Conservation (phyloP, 92 coral and sea anemone genomes). For the Palythoa caribaeorum region DNA sequence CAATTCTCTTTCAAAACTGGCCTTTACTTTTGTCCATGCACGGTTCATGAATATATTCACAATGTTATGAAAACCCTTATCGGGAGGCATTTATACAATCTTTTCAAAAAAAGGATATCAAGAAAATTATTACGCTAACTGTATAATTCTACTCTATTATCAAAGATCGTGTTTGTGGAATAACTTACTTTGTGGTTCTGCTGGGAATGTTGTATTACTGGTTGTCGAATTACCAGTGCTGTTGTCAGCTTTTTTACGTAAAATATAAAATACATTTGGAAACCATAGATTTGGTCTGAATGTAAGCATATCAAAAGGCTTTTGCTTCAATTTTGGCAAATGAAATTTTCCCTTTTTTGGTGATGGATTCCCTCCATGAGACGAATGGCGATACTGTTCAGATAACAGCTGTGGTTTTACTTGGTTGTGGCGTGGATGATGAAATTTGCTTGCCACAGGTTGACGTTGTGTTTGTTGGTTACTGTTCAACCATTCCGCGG, state of each 20-base stretch:
- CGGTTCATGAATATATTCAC: too few relatives aligned
- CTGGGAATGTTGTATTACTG: neutral
- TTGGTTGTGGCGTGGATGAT: too few relatives aligned
- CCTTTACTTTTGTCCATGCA: too few relatives aligned
- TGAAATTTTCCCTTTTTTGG: neutral
- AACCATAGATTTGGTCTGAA: neutral
- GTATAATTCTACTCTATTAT: too few relatives aligned
- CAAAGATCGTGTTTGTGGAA: too few relatives aligned
- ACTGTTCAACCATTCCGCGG: neutral
- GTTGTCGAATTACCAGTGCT: constrained; percentile 3
- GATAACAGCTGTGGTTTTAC: neutral
- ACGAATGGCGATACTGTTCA: neutral
- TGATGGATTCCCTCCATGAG: neutral
- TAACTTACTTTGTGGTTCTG: constrained; percentile 3
- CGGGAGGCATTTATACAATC: too few relatives aligned
- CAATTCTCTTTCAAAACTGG: too few relatives aligned
- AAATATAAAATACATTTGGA: neutral
- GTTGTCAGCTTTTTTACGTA: constrained; percentile 8
- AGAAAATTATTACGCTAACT: too few relatives aligned
- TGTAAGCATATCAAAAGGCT: neutral
- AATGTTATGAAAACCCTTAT: too few relatives aligned
- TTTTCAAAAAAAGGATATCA: too few relatives aligned
- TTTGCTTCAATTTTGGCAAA: neutral
- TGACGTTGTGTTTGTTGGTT: neutral
- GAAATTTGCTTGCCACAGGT: neutral